Evolutionary conservation across 1,140 invertebrate species (phyloP).

Genomic region (Zaprionus camerounensis): DNA sequence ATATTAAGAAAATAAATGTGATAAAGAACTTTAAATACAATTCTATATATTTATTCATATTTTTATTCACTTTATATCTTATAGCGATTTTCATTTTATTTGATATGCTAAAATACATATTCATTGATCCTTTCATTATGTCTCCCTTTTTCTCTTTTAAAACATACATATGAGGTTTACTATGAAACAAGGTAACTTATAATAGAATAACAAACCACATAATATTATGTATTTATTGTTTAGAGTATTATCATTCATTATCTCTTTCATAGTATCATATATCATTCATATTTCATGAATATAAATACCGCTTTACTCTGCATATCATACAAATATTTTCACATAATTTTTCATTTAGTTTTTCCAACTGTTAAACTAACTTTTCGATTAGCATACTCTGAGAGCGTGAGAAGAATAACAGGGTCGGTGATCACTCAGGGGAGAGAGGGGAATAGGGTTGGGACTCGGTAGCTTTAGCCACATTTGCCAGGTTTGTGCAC

Average conservation of each 20-base stretch:
- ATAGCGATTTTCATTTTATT: too few species aligned
- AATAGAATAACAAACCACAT: too few species aligned
- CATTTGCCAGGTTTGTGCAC: slow-evolving; percentile 60
- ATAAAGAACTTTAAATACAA: too few species aligned
- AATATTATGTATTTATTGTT: too few species aligned
- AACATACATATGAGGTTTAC: too few species aligned
- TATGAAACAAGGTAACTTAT: too few species aligned
- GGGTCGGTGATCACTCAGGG: neutral
- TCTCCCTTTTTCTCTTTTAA: too few species aligned
- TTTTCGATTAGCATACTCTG: slow-evolving; percentile 44
- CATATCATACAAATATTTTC: slow-evolving; percentile 9
- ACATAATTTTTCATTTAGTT: slow-evolving; percentile 11
- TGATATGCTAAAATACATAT: too few species aligned
- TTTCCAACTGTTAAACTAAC: slow-evolving; percentile 37
- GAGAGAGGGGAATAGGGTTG: neutral
- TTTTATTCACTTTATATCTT: too few species aligned
- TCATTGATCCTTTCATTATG: too few species aligned
- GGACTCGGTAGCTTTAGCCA: slow-evolving; percentile 39
- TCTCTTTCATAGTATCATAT: neutral
- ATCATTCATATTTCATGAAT: neutral
- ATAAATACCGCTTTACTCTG: neutral
- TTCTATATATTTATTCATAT: too few species aligned
- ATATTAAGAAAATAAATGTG: too few species aligned
- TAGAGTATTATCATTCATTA: neutral
- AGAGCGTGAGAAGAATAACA: neutral